Base-by-base conservation (phyloP, 2,113 vertebrate genomes). In the Sinocyclocheilus rhinocerous region DNA sequence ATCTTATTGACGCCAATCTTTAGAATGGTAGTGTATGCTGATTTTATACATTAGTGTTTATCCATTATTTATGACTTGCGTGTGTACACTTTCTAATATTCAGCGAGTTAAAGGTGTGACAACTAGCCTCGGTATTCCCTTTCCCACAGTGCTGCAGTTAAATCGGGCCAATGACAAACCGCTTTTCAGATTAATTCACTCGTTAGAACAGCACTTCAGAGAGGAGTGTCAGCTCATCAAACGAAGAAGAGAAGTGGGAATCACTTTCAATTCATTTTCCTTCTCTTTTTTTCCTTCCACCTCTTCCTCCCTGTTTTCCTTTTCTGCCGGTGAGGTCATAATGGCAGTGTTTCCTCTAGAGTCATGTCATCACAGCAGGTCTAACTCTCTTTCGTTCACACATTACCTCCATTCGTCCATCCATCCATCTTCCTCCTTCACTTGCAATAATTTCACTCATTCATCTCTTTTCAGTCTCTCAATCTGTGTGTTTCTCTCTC, bases 361-460 rank as follows among this genome's bases (percentile, higher is more conserved):
- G 81, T 59, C 12, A 10, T 55, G 82, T 84, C 82, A 84, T 84
- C 50, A 59, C 48, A 72, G 29, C 50, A 59, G 33, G 69, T 57
- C 82, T 59, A 36, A 42, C 29, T 72, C 82, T 55, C 82, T 73
- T 75, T 84, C 69, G 24, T 84, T 84, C 50, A 84, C 82, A 73
- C 22, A 57, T 84, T 84, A 70, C 81, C 26, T 81, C 59, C 8
- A 81, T 24, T 48, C 13, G 39, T 81, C 79, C 11, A 39, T 57
- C 81, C 81, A 72, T 84, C 82, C 82, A 22, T 84, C 82, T 84
- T 84, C 50, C 13, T 55, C 69, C 69, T 84, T 84, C 82, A 75
- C 67, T 55, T 15, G 70, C 81, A 72, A 84, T 83, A n/a, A 45
- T 80, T 39, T 81, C 52, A 59, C 36, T 81, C 52, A 81, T 48